These are phyloP conservation scores for Eciton burchellii DNA, from an alignment of 1,140 invertebrate genomes.

Conservation along the genomic window DNA sequence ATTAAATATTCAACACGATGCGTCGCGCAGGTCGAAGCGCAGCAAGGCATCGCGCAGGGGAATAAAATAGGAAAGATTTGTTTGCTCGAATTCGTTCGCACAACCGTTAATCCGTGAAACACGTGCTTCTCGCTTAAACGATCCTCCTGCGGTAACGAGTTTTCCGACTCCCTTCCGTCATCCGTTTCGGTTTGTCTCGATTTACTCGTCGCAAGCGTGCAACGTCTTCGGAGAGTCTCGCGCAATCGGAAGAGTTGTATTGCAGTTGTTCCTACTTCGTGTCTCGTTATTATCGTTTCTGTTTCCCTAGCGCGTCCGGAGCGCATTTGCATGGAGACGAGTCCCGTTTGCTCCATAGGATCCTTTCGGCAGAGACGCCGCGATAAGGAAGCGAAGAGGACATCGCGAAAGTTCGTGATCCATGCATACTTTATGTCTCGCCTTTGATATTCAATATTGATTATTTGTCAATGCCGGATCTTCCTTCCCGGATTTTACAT, in stretches of 20 bases:
- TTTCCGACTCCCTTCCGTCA: slow-evolving; percentile 10
- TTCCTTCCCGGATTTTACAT: background rate
- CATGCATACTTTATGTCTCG: slow-evolving; percentile 10
- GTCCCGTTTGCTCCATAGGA: slow-evolving; percentile 44
- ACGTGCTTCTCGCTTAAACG: slow-evolving; percentile 37
- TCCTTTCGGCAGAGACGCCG: slow-evolving; percentile 14
- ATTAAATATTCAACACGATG: too few relatives aligned
- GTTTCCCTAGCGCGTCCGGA: slow-evolving; percentile 14
- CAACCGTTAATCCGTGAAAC: slow-evolving; percentile 35
- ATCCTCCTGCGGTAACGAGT: slow-evolving; percentile 18
- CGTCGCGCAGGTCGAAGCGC: background rate
- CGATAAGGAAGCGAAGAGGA: slow-evolving; percentile 17
- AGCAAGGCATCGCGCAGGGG: background rate
- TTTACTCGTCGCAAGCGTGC: slow-evolving; percentile 38
- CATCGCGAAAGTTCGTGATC: slow-evolving; percentile 39
- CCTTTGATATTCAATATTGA: too few relatives aligned
- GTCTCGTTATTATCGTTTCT: slow-evolving; percentile 55
- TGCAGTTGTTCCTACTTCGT: slow-evolving; percentile 30
- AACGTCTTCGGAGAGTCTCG: slow-evolving; percentile 10
- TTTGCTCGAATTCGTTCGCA: slow-evolving; percentile 2
- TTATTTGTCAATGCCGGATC: background rate
- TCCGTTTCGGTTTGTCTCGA: slow-evolving; percentile 50
- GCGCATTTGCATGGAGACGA: slow-evolving; percentile 67
- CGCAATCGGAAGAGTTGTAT: slow-evolving; percentile 9
- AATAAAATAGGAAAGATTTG: background rate